Evolutionary conservation across 2,888 invertebrate genomes (phyloP), one percentile per base, ranked within the genome.

Genomic region (Periphyllus acericola): DNA sequence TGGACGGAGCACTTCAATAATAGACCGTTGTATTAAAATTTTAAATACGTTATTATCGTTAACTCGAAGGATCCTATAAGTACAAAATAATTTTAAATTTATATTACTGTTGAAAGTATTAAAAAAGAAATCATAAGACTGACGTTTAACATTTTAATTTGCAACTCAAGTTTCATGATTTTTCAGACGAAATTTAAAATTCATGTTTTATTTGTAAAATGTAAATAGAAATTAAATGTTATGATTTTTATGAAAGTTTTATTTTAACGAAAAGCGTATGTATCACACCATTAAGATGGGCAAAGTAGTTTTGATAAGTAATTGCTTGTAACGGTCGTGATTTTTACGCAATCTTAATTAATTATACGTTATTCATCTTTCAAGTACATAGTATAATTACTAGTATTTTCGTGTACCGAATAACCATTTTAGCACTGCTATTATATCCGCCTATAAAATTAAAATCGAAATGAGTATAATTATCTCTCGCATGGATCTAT

Each of bases 321-420:
- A 83, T 46, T 68, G 81, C 72, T 32, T 40, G 83, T 75, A 75
- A 83, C 75, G 75, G 83, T 75, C 36, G 60, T 83, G 75, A 66
- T 83, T 83, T 83, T 75, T 75, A 75, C 36, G 74, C 32, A 75
- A 75, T 83, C 29, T 3, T 21, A 9, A 25, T 36, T 81, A 80
- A 79, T 19, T 68, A 11, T 25, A 32, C 14, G 14, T 46, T 46
- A 11, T 29, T 17, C 29, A 29, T 29, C 29, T 32, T 71, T 71
- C 71, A 17, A 29, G 29, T n/a, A n/a, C 29, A 68, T 4, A 32
- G 6, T n/a, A 32, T 71, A 71, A 71, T 32, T 71, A 71, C 14
- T 17, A 29, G 4, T 71, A 5, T 71, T 71, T 71, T 71, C 71
- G 32, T 32, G 17, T 71, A 32, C 32, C 1, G 4, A n/a, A 32